Percentiles rank a stretch among this genome's conserved stretches.
These are phyloP conservation scores for Bolborhynchus lineola DNA, from an alignment of 2,113 vertebrate genomes.

Conservation along the genomic window DNA sequence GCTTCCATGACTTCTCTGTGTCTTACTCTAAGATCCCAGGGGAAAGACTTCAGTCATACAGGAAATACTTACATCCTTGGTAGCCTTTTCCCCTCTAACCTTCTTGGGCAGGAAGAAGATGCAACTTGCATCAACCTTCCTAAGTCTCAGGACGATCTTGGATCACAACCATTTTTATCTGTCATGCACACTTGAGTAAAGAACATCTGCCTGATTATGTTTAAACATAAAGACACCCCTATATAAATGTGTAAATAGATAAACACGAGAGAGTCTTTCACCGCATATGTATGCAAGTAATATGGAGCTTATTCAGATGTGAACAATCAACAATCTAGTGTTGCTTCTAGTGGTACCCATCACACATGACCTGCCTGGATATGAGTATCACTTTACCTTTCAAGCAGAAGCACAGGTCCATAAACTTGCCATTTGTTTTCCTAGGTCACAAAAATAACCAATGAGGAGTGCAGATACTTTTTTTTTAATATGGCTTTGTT, in stretches of 20 bases:
- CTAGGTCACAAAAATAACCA: neutral
- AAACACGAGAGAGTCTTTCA: neutral
- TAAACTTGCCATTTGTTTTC: neutral
- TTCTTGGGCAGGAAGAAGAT: neutral
- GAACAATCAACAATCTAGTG: neutral
- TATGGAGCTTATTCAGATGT: neutral
- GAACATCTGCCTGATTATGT: neutral
- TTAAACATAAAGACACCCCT: neutral
- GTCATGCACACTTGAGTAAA: neutral
- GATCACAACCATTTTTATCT: neutral
- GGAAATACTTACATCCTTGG: neutral
- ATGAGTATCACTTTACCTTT: neutral
- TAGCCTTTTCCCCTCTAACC: neutral
- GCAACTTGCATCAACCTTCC: neutral
- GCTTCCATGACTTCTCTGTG: neutral
- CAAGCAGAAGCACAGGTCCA: neutral
- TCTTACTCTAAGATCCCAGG: neutral
- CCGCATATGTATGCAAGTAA: neutral
- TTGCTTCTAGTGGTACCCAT: neutral
- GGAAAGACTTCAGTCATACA: neutral
- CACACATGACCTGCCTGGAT: neutral
- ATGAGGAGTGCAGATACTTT: neutral
- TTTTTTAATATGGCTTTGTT: neutral
- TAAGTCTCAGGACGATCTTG: neutral
- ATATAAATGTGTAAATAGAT: neutral